phyloP scores from a whole-genome alignment of 2,797 vertebrate genomes.

The Hyperoplus lanceolatus region DNA sequence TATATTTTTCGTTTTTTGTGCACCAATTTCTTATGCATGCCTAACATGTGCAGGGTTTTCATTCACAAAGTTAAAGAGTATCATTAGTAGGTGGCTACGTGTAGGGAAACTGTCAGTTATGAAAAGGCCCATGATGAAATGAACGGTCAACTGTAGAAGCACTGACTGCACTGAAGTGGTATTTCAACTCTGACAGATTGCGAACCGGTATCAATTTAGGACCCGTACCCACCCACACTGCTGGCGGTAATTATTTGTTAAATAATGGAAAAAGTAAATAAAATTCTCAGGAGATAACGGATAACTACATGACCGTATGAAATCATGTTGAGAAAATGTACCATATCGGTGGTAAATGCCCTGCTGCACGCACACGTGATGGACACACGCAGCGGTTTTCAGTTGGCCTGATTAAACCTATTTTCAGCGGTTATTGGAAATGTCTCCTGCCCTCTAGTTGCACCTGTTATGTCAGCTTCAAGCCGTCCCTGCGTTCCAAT shows the following conservation, averaged over 20 bases:
- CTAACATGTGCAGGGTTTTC: conserved; percentile 1
- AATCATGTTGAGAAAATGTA: background rate
- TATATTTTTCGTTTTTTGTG: background rate
- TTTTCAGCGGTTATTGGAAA: too few species aligned
- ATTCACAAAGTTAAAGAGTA: background rate
- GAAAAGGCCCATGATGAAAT: background rate
- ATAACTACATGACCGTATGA: background rate
- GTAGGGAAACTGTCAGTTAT: background rate
- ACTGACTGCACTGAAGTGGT: background rate
- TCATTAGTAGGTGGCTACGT: background rate
- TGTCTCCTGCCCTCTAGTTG: too few species aligned
- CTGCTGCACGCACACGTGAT: background rate
- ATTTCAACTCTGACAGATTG: conserved; percentile 2
- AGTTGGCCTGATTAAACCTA: conserved; percentile 4
- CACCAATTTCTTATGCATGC: background rate
- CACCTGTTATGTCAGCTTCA: too few species aligned
- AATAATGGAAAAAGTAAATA: background rate
- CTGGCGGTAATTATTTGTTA: background rate
- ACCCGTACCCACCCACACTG: too few species aligned
- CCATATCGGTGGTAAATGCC: background rate
- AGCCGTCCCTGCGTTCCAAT: too few species aligned
- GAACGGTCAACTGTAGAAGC: background rate
- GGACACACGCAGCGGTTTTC: background rate
- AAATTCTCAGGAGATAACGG: background rate
- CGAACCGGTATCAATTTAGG: background rate